These are phyloP conservation scores for Halesus radiatus DNA, from an alignment of 1,140 invertebrate genomes.

Conservation along the genomic window DNA sequence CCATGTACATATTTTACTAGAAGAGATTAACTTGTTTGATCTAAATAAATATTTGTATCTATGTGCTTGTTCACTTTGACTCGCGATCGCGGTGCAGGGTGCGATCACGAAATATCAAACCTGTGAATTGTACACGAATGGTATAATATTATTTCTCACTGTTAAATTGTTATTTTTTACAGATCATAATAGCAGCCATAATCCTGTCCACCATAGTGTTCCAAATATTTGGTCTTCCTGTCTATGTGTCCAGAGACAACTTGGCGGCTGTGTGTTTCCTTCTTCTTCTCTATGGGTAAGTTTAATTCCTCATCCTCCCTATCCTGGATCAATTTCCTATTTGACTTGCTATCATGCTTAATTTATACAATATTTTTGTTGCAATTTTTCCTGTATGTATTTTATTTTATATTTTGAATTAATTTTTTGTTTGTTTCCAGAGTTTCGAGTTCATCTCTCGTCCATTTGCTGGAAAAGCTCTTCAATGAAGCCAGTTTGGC, in stretches of 20 bases:
- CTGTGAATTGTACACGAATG: too few relatives aligned
- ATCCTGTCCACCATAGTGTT: slow-evolving; percentile 71
- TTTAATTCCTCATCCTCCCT: neutral
- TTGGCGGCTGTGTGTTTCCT: slow-evolving; percentile 73
- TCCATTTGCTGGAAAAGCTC: slow-evolving; percentile 74
- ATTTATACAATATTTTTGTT: neutral
- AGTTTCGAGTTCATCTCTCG: slow-evolving; percentile 70
- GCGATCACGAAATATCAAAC: too few relatives aligned
- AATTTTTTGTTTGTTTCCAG: slow-evolving; percentile 41
- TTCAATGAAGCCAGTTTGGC: slow-evolving; percentile 76
- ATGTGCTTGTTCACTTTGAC: too few relatives aligned
- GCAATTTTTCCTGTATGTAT: too few relatives aligned
- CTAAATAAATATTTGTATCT: too few relatives aligned
- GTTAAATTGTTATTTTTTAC: slow-evolving; percentile 32
- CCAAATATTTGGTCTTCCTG: slow-evolving; percentile 73
- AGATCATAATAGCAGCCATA: slow-evolving; percentile 70
- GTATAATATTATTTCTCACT: too few relatives aligned
- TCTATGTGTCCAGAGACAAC: slow-evolving; percentile 76
- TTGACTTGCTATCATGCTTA: neutral
- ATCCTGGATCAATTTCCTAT: too few relatives aligned
- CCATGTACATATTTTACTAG: too few relatives aligned
- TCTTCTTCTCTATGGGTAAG: slow-evolving; percentile 74
- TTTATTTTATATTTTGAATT: too few relatives aligned
- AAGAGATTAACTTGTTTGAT: too few relatives aligned
- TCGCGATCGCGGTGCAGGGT: too few relatives aligned